Base-by-base conservation (phyloP, 2,113 vertebrate genomes). In the Cheilinus undulatus region DNA sequence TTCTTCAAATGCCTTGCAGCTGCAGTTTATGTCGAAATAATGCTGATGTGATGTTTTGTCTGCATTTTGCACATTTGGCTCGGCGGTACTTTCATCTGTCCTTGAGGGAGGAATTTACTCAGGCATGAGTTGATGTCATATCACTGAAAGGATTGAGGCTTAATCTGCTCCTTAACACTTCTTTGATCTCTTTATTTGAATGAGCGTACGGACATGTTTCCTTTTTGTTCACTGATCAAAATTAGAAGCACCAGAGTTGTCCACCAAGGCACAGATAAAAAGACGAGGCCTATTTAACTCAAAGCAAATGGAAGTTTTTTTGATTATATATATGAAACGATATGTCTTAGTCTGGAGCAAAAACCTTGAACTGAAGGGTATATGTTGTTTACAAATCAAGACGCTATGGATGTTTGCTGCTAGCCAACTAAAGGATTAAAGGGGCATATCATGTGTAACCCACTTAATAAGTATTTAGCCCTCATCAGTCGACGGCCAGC, bases 41-140 rank as follows among this genome's bases (percentile, higher is more conserved):
- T 52, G 38, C 74, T 73, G 72, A 86, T 50, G 63, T 10, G 27
- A 46, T 26, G 49, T 53, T 61, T 64, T 69, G 46, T 69, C 54
- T n/a, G 42, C 3, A 53, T 42, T 65, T 45, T 59, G 62, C 68
- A 57, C 30, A 52, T 54, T 3, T 14, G 20, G n/a, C 46, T 59
- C 40, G 23, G 51, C 19, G 13, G 26, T 24, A n/a, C 17, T 64
- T 7, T 32, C 42, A 26, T 49, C 12, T 24, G 32, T 54, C 59
- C 52, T 65, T 61, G 49, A 23, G 14, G 19, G 40, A 56, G 61
- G 13, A 46, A 32, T 49, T 30, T 49, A 27, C 30, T 48, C 13
- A 54, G 48, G 36, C 67, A 38, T 57, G 43, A 50, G 69, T 66
- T 53, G 50, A 46, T 56, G 36, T 49, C 11, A 20, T 24, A 57